Evolutionary conservation across 2,113 vertebrate genomes (phyloP).

Genomic region (Pontoporia blainvillei): DNA sequence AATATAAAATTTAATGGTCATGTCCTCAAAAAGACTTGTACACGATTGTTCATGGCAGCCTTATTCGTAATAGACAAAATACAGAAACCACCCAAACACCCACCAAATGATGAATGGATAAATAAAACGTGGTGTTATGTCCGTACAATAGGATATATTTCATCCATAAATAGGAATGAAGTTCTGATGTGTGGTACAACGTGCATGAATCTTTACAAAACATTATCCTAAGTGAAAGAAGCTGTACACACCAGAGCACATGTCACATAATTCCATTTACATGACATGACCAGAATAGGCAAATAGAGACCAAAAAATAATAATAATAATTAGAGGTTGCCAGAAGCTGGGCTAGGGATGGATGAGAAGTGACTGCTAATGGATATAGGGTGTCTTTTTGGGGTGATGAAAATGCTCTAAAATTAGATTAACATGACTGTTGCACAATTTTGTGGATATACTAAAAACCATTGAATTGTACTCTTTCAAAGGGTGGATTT

Average conservation of each 20-base stretch:
- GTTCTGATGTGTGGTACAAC: rapidly evolving
- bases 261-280: rapidly evolving
- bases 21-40: neutral
- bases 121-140: rapidly evolving
- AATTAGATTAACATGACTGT: neutral
- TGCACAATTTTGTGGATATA: neutral
- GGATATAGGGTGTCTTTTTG: neutral
- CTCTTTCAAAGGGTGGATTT: neutral
- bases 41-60: neutral
- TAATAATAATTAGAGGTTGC: neutral
- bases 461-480: neutral
- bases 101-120: rapidly evolving
- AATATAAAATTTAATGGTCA: neutral
- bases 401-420: neutral
- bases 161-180: neutral
- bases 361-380: neutral
- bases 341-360: neutral
- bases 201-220: neutral
- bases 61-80: too few species aligned
- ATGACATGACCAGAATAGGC: rapidly evolving
- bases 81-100: too few species aligned
- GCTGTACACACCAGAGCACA: too few species aligned
- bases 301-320: neutral
- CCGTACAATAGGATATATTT: rapidly evolving
- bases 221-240: neutral